phyloP scores from a whole-genome alignment of 2,888 invertebrate species.

The Eremobia ochroleuca region DNA sequence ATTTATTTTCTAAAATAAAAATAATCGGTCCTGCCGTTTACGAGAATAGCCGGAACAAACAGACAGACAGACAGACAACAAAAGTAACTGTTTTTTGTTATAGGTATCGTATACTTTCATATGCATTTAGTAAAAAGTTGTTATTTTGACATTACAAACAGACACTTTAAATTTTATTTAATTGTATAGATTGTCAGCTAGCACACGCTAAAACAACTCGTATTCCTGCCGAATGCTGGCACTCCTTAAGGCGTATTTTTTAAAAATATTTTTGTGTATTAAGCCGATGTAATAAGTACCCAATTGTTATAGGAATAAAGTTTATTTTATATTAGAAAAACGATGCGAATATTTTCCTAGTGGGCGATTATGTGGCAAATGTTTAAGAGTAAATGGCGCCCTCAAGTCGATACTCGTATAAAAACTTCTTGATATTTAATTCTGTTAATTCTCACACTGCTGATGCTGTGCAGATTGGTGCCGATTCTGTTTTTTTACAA shows the following conservation, averaged over 20 bases:
- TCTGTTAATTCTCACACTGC: background rate
- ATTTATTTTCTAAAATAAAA: too few relatives aligned
- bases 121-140: background rate
- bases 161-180: background rate
- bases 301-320: background rate
- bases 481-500: too few relatives aligned
- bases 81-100: background rate
- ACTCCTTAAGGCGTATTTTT: background rate
- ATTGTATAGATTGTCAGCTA: background rate
- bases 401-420: background rate
- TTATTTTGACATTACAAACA: background rate
- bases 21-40: too few relatives aligned
- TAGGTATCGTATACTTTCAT: too few relatives aligned
- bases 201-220: background rate
- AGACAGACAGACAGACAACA: background rate
- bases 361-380: background rate
- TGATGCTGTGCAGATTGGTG: background rate
- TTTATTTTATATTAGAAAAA: conserved; percentile 12
- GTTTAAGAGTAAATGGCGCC: background rate
- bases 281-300: background rate
- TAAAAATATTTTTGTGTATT: background rate
- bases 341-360: background rate
- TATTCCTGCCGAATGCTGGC: background rate
- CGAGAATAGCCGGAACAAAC: background rate
- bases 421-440: conserved; percentile 1